A percentile compares a stretch with the other conserved stretches of the same genome.
These are phyloP conservation scores for Chaetodon trifascialis DNA, from an alignment of 2,113 vertebrate genomes.

Conservation along the genomic window DNA sequence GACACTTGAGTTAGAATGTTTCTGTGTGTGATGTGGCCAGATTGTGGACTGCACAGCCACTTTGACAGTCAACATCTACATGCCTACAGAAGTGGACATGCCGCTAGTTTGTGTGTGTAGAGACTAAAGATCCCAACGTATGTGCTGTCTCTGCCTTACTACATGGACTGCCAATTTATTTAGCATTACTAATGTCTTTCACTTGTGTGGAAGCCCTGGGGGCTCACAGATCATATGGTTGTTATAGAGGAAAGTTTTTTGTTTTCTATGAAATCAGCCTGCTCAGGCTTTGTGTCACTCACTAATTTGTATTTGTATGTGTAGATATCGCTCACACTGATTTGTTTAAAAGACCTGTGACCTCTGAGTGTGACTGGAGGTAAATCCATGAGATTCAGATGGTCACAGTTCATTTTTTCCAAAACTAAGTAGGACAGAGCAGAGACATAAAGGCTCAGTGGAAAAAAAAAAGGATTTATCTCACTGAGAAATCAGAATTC, in stretches of 20 bases:
- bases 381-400: constrained; percentile 27
- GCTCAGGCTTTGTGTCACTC: constrained; percentile 13
- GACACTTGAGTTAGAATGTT: constrained; percentile 56
- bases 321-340: constrained; percentile 11
- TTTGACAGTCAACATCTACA: constrained; percentile 23
- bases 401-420: constrained; percentile 6
- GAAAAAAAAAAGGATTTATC: constrained; percentile 12
- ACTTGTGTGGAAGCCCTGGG: constrained; percentile 26
- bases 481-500: constrained; percentile 17
- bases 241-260: background rate
- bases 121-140: constrained; percentile 29
- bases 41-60: constrained; percentile 48
- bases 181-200: constrained; percentile 41
- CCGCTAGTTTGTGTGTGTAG: constrained; percentile 38
- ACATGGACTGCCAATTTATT: constrained; percentile 52
- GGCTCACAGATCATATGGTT: constrained; percentile 31
- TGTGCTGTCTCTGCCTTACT: constrained; percentile 60
- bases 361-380: background rate
- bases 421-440: constrained; percentile 5
- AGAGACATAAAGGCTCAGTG: background rate
- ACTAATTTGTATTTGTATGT: constrained; percentile 4
- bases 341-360: constrained; percentile 38
- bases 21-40: constrained; percentile 43
- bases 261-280: constrained; percentile 18
- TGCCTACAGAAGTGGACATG: constrained; percentile 12